A percentile compares a stretch with the other conserved stretches of the same genome.
Evolutionary conservation across 2,888 invertebrate genomes (phyloP).

Genomic region (Lycophotia porphyrea): DNA sequence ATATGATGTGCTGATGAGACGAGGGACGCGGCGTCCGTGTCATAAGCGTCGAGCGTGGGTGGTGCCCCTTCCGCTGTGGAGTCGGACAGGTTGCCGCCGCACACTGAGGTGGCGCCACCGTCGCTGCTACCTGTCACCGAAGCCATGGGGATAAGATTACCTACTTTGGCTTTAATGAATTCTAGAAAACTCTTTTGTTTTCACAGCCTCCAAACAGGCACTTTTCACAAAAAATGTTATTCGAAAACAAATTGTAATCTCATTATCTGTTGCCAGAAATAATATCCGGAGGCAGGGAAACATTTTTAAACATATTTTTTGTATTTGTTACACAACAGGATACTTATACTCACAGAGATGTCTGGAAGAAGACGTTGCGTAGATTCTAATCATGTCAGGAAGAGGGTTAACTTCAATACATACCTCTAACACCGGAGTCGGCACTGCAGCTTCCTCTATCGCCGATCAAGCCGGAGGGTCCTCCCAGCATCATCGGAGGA

Average conservation of each 20-base stretch:
- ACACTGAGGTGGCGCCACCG: slow-evolving; percentile 94
- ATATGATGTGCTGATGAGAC: slow-evolving; percentile 93
- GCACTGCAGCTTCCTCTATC: slow-evolving; percentile 96
- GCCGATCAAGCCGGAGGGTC: slow-evolving; percentile 87
- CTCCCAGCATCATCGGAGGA: slow-evolving; percentile 91
- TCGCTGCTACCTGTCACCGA: slow-evolving; percentile 93
- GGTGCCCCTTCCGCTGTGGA: slow-evolving; percentile 94
- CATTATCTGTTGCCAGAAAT: not conserved
- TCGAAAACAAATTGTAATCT: not conserved
- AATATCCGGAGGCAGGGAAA: not conserved
- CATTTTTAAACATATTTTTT: not conserved
- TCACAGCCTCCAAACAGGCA: not conserved
- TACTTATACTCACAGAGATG: not conserved
- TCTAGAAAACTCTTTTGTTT: slow-evolving; percentile 7
- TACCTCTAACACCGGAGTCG: slow-evolving; percentile 95
- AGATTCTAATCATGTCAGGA: not conserved
- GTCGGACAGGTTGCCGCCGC: slow-evolving; percentile 95
- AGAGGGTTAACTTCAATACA: slow-evolving; percentile 13
- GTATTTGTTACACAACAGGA: not conserved
- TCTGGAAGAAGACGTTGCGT: not conserved
- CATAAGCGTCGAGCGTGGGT: slow-evolving; percentile 92
- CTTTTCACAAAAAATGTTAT: not conserved
- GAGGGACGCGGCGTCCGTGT: slow-evolving; percentile 93
- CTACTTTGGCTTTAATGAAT: slow-evolving; percentile 41
- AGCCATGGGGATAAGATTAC: slow-evolving; percentile 55